These are phyloP conservation scores for Vidua macroura DNA, from an alignment of 2,113 vertebrate genomes.

Conservation along the genomic window DNA sequence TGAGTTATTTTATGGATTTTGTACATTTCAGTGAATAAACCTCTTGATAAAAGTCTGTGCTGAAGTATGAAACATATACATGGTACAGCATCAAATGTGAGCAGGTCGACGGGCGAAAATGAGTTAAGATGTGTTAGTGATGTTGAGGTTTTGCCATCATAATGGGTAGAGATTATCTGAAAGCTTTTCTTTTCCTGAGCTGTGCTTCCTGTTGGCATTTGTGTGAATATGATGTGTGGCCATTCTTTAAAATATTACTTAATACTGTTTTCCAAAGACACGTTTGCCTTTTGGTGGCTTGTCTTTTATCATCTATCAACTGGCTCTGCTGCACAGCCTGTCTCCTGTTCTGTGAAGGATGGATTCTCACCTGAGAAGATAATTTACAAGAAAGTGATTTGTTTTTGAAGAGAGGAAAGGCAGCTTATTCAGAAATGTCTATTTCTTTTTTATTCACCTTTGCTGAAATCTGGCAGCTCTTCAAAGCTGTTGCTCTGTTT, in stretches of 20 bases:
- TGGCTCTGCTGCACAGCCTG: background rate
- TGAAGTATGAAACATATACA: background rate
- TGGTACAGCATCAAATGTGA: background rate
- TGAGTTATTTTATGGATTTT: background rate
- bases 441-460: conserved; percentile 23
- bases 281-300: conserved; percentile 7
- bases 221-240: conserved; percentile 16
- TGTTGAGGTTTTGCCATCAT: conserved; percentile 27
- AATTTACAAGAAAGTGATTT: background rate
- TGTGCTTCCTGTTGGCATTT: conserved; percentile 35
- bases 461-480: conserved; percentile 40
- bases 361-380: conserved; percentile 14
- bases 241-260: background rate
- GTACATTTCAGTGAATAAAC: conserved; percentile 29
- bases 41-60: conserved; percentile 23
- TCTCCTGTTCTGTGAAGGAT: conserved; percentile 7
- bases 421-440: conserved; percentile 2
- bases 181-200: conserved; percentile 43
- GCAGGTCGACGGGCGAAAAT: background rate
- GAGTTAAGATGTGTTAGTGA: conserved; percentile 34
- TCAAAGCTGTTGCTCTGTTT: conserved; percentile 29
- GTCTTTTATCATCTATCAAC: background rate
- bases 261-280: background rate
- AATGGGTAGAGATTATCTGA: conserved; percentile 19
- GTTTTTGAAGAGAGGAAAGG: conserved; percentile 5